These are phyloP conservation scores for Austrofundulus limnaeus DNA, from an alignment of 2,113 vertebrate genomes.

Conservation along the genomic window DNA sequence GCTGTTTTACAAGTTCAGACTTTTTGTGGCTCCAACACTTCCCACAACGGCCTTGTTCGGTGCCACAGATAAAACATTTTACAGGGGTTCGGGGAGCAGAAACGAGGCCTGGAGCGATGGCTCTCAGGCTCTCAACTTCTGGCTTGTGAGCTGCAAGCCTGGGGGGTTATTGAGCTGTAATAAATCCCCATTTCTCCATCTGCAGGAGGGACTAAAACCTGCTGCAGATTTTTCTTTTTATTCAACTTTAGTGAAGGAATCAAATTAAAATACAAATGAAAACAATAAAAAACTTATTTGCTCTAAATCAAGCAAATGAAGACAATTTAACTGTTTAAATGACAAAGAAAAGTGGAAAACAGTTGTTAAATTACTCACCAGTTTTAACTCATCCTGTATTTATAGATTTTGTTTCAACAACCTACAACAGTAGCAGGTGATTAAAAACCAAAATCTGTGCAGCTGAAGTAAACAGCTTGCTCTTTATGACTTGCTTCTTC, in stretches of 20 bases:
- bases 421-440: too few species aligned
- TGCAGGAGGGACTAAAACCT: not conserved
- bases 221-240: not conserved
- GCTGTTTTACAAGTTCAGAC: not conserved
- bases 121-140: conserved; percentile 42
- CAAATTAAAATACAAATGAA: not conserved
- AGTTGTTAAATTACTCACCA: too few species aligned
- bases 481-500: too few species aligned
- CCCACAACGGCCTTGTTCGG: conserved; percentile 28
- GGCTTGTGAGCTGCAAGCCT: conserved; percentile 6
- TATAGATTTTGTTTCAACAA: too few species aligned
- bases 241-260: not conserved
- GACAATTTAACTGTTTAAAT: not conserved
- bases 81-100: conserved; percentile 20
- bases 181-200: conserved; percentile 2
- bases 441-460: too few species aligned
- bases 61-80: conserved; percentile 35
- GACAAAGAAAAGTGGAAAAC: not conserved
- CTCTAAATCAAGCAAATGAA: not conserved
- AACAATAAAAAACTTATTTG: not conserved
- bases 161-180: conserved; percentile 21
- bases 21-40: too few species aligned
- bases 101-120: conserved; percentile 31
- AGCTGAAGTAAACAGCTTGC: too few species aligned
- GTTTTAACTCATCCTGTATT: too few species aligned